phyloP scores from a whole-genome alignment of 2,113 vertebrate genomes.

The Mastomys coucha region DNA sequence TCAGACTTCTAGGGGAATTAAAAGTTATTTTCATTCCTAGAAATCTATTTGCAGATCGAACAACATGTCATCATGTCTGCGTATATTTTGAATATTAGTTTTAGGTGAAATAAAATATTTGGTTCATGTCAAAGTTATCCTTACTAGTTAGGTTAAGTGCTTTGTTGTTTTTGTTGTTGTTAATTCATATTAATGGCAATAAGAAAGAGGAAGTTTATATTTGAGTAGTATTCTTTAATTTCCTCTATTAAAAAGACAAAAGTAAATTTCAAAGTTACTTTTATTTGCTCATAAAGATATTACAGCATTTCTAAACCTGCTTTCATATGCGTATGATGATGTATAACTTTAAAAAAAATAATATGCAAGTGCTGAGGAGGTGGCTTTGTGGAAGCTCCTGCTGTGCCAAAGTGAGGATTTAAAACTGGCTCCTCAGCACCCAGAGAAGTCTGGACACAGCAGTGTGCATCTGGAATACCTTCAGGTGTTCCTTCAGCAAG shows the following conservation, averaged over 20 bases:
- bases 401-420: not conserved
- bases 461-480: not conserved
- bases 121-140: slow-evolving; percentile 20
- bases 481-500: too few species aligned
- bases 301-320: not conserved
- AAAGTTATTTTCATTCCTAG: not conserved
- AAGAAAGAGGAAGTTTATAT: not conserved
- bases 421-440: not conserved
- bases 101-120: slow-evolving; percentile 43
- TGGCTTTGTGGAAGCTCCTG: not conserved
- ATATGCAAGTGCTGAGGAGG: not conserved
- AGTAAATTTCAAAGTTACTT: slow-evolving; percentile 19
- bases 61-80: not conserved
- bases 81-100: slow-evolving; percentile 19
- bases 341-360: not conserved
- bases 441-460: too few species aligned
- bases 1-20: not conserved
- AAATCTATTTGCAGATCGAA: not conserved
- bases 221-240: slow-evolving; percentile 16
- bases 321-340: not conserved
- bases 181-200: slow-evolving; percentile 22
- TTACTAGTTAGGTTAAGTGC: not conserved
- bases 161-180: not conserved
- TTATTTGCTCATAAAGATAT: not conserved
- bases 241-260: not conserved